phyloP scores from a whole-genome alignment of 1,140 invertebrate genomes.

The Apis dorsata region DNA sequence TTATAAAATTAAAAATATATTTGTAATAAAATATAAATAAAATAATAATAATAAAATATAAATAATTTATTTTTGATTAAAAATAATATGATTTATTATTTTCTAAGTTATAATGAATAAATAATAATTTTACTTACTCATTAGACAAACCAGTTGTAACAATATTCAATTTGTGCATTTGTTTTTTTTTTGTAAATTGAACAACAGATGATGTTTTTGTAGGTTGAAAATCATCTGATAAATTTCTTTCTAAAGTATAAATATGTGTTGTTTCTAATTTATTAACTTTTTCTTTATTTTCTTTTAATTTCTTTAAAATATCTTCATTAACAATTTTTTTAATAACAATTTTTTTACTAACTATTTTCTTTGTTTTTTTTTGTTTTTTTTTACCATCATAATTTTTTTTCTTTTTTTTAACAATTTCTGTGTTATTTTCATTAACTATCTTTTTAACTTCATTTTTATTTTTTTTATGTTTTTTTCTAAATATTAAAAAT shows the following conservation, averaged over 20 bases:
- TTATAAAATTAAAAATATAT: not conserved
- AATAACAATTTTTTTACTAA: constrained; percentile 73
- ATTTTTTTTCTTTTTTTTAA: not conserved
- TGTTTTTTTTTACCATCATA: constrained; percentile 11
- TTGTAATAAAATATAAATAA: not conserved
- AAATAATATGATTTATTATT: not conserved
- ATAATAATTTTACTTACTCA: constrained; percentile 58
- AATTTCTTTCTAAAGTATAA: constrained; percentile 46
- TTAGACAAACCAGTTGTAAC: constrained; percentile 72
- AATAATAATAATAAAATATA: not conserved
- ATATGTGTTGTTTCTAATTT: not conserved
- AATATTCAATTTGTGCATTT: constrained; percentile 64
- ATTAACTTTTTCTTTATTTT: constrained; percentile 21
- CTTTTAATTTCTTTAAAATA: constrained; percentile 55
- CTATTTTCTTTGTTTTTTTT: constrained; percentile 61
- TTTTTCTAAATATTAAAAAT: constrained; percentile 6
- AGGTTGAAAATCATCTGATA: constrained; percentile 65
- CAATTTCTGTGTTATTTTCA: not conserved
- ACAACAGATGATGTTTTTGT: constrained; percentile 39
- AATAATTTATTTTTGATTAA: not conserved
- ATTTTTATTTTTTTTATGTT: constrained; percentile 26
- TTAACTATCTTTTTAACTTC: constrained; percentile 17
- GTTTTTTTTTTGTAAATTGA: constrained; percentile 37
- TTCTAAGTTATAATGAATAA: constrained; percentile 7
- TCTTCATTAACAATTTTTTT: constrained; percentile 64